phyloP scores from a whole-genome alignment of 2,888 invertebrate species.

The Cantharis flavilabris region DNA sequence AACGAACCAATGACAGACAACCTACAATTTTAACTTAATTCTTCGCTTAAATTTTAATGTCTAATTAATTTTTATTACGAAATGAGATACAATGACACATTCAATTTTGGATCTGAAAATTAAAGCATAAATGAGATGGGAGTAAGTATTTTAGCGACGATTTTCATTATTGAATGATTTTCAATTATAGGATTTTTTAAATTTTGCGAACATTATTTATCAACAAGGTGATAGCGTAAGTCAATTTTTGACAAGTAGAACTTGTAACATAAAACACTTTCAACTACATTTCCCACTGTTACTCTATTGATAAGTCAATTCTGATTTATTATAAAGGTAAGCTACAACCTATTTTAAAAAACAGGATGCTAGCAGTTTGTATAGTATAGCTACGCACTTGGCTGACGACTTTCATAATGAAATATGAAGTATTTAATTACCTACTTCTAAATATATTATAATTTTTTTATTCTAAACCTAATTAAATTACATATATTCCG shows the following conservation, averaged over 20 bases:
- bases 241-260: background rate
- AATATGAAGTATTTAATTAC: background rate
- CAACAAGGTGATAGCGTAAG: background rate
- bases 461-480: background rate
- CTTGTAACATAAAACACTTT: background rate
- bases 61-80: too few relatives aligned
- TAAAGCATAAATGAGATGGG: background rate
- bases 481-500: background rate
- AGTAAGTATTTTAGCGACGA: background rate
- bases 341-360: background rate
- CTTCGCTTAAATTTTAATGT: too few relatives aligned
- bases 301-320: background rate
- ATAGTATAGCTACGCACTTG: background rate
- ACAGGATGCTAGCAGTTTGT: background rate
- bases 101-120: background rate
- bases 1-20: too few relatives aligned
- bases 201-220: background rate
- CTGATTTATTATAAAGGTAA: background rate
- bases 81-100: too few relatives aligned
- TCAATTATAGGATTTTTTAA: background rate
- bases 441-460: background rate
- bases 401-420: background rate
- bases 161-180: background rate
- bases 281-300: background rate
- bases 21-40: too few relatives aligned